Base-by-base conservation (phyloP, 1,140 invertebrate species). In the Hyphantria cunea region DNA sequence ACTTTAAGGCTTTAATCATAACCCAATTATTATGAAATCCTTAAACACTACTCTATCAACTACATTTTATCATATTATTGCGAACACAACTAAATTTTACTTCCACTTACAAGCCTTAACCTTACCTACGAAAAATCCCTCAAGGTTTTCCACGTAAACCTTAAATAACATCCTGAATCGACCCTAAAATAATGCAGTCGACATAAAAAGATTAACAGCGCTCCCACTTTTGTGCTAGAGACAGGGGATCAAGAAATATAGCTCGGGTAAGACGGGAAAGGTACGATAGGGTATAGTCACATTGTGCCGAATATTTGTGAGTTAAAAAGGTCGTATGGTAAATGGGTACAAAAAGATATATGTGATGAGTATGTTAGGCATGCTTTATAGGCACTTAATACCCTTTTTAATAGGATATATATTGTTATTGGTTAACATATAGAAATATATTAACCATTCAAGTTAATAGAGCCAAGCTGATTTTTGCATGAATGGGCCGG, bases 171-270 rank as follows among this genome's bases (percentile, higher is more conserved):
- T 49, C 60, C 54, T 49, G 49, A 61, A 53, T 39, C 44, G 45
- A 54, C 47, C 62, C 68, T 68, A 71, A 74, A 75, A 75, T 77
- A 80, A 80, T 77, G 75, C 70, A 80, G 75, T 74, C 67, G 71
- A 80, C 69, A 68, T 78, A 72, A 76, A 77, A 76, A 78, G 75
- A 80, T 80, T 80, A 80, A 80, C 78, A 74, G 67, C 64, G 32
- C 48, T 31, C 62, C 52, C 64, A 72, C 71, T 77, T 74, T 77
- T 74, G 77, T 80, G 78, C 42, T 48, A 42, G 51, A 41, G 69
- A 80, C 74, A 75, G 69, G 48, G 68, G 70, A 74, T 70, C 70
- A 69, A 71, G 74, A 79, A 76, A 79, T 79, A 79, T 76, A 59
- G 69, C 68, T 50, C 9, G 54, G 49, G 48, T 55, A 59, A 68